Evolutionary conservation across 1,140 invertebrate genomes (phyloP), one percentile per base, ranked within the genome.

Genomic region (Drosophila insularis): DNA sequence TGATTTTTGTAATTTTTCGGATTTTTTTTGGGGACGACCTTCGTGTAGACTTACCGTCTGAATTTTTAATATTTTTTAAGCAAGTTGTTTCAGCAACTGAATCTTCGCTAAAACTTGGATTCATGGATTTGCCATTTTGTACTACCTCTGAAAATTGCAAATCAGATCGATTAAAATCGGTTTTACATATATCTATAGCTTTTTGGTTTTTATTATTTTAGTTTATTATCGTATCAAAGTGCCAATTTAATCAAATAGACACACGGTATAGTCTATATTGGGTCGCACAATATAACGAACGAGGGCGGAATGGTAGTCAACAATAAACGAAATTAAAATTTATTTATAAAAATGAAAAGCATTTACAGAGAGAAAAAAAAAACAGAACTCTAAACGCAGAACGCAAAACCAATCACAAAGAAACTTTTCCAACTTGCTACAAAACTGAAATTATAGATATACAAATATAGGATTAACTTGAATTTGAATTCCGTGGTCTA

Each of bases 1-100:
- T 11, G 23, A 21, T n/a, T 67, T 27, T 66, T 66, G 35, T 54
- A 55, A 32, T 17, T 61, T 43, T 63, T 66, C 66, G 10, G 23
- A 31, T 60, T 60, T 77, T 54, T 61, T 40, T 70, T 72, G 79
- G 75, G 78, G 73, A 65, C 75, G 75, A 86, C 81, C 84, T 89
- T 89, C 19, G 43, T 50, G 68, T 89, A 89, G 84, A 94, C 95
- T 95, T 94, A 96, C 96, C 96, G 93, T 96, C 96, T 71, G 95
- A 96, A 93, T 95, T 96, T 94, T 94, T 95, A 93, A 95, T 96
- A 94, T 94, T 95, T 93, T 96, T 96, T 90, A 94, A 94, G 90
- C 96, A 93, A 80, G 95, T 94, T 71, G 95, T 96, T 91, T 96
- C 96, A 78, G 95, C 94, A 80, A 96, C 95, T 69, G 95, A 95